These are phyloP conservation scores for Scomberomorus guttatus DNA, from an alignment of 2,797 vertebrate genomes.

Conservation along the genomic window DNA sequence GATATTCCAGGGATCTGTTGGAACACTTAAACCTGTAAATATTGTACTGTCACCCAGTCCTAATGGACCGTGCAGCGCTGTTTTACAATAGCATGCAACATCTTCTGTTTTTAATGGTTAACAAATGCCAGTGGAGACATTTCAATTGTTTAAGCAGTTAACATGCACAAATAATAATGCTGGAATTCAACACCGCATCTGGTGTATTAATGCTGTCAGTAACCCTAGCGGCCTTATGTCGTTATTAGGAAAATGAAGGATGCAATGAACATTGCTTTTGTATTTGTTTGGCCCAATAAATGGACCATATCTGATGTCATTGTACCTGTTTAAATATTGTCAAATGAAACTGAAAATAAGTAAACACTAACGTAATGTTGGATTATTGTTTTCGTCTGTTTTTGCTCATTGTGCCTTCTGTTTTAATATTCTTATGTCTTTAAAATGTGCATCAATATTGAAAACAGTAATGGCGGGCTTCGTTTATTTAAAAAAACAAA, in stretches of 20 bases:
- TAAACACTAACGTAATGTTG: constrained; percentile 5
- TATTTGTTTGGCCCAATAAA: constrained; percentile 45
- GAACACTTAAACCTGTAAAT: constrained; percentile 44
- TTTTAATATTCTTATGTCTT: constrained; percentile 10
- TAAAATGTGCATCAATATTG: constrained; percentile 10
- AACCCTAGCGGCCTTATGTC: constrained; percentile 70
- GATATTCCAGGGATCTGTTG: constrained; percentile 29
- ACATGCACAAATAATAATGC: constrained; percentile 55
- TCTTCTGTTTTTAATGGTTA: constrained; percentile 6
- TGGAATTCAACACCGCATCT: constrained; percentile 45
- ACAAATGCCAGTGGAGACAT: constrained; percentile 14
- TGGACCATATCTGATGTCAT: constrained; percentile 33
- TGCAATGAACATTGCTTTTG: constrained; percentile 38
- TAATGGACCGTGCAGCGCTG: constrained; percentile 25
- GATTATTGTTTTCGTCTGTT: constrained; percentile 9
- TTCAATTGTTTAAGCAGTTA: constrained; percentile 30
- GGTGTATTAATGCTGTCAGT: constrained; percentile 51
- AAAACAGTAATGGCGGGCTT: not conserved
- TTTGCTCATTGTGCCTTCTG: not conserved
- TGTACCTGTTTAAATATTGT: not conserved
- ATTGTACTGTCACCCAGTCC: constrained; percentile 3
- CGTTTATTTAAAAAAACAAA: not conserved
- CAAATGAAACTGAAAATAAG: constrained; percentile 17
- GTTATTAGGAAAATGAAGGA: constrained; percentile 45
- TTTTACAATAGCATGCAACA: constrained; percentile 12